Evolutionary conservation across 2,797 vertebrate species (phyloP).

Genomic region (Amniataba percoides): DNA sequence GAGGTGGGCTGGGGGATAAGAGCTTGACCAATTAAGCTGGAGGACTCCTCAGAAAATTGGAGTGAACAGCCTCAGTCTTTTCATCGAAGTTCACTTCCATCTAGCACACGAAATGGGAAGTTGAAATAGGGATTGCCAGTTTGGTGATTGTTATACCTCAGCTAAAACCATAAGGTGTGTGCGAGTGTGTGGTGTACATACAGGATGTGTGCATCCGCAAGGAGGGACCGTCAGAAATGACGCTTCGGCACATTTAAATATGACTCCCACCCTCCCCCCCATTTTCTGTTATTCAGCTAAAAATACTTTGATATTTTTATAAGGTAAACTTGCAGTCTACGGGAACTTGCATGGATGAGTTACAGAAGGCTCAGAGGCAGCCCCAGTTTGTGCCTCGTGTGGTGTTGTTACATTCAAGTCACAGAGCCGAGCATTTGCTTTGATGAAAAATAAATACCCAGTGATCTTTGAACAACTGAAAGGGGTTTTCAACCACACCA

Average conservation of each 20-base stretch:
- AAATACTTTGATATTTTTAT: background rate
- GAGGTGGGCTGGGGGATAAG: conserved; percentile 80
- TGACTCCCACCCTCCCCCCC: too few species aligned
- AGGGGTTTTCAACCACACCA: background rate
- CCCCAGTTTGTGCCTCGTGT: background rate
- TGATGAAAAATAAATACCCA: background rate
- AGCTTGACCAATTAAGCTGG: conserved; percentile 82
- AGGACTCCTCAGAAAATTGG: conserved; percentile 79
- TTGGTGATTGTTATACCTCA: conserved; percentile 57
- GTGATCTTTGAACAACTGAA: background rate
- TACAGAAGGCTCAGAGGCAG: background rate
- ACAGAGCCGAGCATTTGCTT: background rate
- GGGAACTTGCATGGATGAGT: background rate
- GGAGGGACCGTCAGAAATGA: conserved; percentile 1
- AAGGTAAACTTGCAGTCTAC: too few species aligned
- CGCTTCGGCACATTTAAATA: background rate
- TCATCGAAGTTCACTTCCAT: conserved; percentile 71
- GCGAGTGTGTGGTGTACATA: background rate
- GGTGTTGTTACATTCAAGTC: background rate
- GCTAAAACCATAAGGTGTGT: conserved; percentile 51
- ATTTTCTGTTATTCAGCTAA: background rate
- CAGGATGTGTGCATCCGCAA: background rate
- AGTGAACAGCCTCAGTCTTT: conserved; percentile 75
- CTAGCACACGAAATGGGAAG: conserved; percentile 69
- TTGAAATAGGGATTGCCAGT: conserved; percentile 61